Percentiles rank a stretch among this genome's conserved stretches.
Evolutionary conservation across 2,797 vertebrate genomes (phyloP).

Genomic region (Xenops minutus): DNA sequence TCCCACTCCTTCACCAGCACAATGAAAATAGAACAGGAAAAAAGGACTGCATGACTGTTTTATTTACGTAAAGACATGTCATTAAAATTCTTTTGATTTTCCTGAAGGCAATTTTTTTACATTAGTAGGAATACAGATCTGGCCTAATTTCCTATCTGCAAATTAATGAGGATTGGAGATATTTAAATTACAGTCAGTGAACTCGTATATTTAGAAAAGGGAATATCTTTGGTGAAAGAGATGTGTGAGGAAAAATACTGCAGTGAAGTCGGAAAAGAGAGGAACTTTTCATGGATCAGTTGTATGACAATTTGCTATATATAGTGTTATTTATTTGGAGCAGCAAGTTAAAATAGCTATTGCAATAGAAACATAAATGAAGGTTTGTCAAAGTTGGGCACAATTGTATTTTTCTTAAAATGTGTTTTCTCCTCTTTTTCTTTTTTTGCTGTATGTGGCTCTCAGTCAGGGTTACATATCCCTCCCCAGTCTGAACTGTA

Average conservation of each 20-base stretch:
- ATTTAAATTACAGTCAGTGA: constrained; percentile 57
- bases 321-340: neutral
- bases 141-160: constrained; percentile 65
- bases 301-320: neutral
- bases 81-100: constrained; percentile 74
- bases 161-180: constrained; percentile 65
- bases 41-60: constrained; percentile 56
- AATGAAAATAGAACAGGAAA: constrained; percentile 68
- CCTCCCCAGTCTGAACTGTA: neutral
- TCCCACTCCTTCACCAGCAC: constrained; percentile 51
- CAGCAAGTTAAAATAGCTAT: neutral
- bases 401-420: neutral
- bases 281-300: neutral
- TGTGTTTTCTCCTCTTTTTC: neutral
- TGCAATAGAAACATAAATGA: neutral
- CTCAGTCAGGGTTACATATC: neutral
- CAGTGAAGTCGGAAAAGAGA: neutral
- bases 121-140: constrained; percentile 59
- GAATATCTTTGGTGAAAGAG: constrained; percentile 1
- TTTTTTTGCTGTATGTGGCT: neutral
- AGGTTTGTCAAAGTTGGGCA: neutral
- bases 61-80: constrained; percentile 65
- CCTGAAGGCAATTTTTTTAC: constrained; percentile 53
- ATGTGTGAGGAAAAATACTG: constrained; percentile 15
- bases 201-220: constrained; percentile 42